These are phyloP conservation scores for Sandelia bainsii DNA, from an alignment of 2,797 vertebrate species.

Conservation along the genomic window DNA sequence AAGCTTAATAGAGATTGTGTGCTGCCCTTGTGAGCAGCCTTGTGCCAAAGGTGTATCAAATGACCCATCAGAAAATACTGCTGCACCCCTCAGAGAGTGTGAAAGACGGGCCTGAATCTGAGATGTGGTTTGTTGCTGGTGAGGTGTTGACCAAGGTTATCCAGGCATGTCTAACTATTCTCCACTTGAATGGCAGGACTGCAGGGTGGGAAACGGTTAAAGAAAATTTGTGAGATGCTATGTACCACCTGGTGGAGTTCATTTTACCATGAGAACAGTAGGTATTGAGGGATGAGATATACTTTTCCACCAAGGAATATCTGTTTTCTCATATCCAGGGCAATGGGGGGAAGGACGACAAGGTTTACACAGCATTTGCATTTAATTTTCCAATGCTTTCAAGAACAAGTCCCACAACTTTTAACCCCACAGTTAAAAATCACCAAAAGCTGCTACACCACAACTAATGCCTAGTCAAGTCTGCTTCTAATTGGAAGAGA, in stretches of 20 bases:
- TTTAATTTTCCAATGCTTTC: conserved; percentile 76
- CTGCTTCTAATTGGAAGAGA: conserved; percentile 78
- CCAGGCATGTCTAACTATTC: conserved; percentile 59
- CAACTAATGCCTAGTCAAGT: conserved; percentile 67
- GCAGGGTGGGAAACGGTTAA: conserved; percentile 41
- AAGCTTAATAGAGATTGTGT: conserved; percentile 50
- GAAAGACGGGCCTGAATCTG: conserved; percentile 27
- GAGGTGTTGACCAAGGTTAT: conserved; percentile 65
- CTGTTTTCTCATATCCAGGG: conserved; percentile 38
- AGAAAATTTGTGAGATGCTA: conserved; percentile 42
- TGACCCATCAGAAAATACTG: conserved; percentile 61
- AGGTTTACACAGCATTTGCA: conserved; percentile 65
- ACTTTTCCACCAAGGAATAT: conserved; percentile 48
- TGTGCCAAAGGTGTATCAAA: conserved; percentile 39
- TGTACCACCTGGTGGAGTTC: conserved; percentile 62
- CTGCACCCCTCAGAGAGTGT: conserved; percentile 34
- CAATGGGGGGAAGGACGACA: conserved; percentile 22
- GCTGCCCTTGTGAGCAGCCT: conserved; percentile 33
- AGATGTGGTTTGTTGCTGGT: conserved; percentile 31
- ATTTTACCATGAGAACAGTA: conserved; percentile 68
- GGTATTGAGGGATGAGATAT: conserved; percentile 78
- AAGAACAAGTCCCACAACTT: conserved; percentile 74
- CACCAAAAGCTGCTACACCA: conserved; percentile 71
- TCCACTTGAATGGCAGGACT: conserved; percentile 69
- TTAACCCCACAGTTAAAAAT: no score